phyloP scores from a whole-genome alignment of 2,113 vertebrate genomes.

The Sigmodon hispidus region DNA sequence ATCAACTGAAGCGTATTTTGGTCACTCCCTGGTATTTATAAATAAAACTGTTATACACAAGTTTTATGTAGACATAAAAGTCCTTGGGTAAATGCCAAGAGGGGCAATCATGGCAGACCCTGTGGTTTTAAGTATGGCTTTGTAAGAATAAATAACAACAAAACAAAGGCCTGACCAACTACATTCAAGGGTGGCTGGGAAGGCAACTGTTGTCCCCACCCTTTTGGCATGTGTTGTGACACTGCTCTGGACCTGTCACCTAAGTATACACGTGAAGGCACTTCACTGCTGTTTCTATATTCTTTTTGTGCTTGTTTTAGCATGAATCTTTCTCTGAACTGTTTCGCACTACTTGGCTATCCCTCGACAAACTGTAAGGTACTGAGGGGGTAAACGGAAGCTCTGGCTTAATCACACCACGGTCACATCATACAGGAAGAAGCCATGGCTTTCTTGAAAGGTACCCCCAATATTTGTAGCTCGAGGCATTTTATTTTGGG shows the following conservation, averaged over 20 bases:
- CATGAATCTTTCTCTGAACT: background rate
- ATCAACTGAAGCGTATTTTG: background rate
- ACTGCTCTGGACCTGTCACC: background rate
- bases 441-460: background rate
- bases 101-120: background rate
- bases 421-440: background rate
- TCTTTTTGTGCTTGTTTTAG: background rate
- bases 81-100: background rate
- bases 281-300: background rate
- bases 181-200: background rate
- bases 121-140: background rate
- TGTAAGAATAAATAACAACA: background rate
- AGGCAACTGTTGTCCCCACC: background rate
- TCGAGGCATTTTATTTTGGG: background rate
- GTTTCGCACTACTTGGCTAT: background rate
- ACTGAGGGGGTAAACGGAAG: background rate
- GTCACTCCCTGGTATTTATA: background rate
- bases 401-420: background rate
- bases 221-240: background rate
- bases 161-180: background rate
- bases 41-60: constrained; percentile 6
- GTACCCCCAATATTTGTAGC: background rate
- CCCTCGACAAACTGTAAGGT: background rate
- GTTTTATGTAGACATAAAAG: background rate
- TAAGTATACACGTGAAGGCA: background rate